Conservation (phyloP, 2,113 vertebrate genomes). For the Rhinopomastus cyanomelas region DNA sequence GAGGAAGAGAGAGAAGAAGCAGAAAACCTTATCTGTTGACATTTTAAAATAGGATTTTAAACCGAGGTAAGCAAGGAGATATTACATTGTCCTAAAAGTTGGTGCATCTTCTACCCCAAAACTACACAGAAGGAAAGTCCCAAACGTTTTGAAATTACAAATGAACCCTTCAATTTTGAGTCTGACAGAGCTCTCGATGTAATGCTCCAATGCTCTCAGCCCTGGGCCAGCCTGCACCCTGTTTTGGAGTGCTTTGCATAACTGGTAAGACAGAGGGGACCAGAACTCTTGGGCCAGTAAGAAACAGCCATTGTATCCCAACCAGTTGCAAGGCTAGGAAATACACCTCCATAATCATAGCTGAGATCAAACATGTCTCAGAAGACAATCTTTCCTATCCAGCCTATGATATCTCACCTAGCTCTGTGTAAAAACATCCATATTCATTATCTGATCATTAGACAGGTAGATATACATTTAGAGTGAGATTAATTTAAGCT, state of each 20-base stretch:
- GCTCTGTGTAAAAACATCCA: background rate
- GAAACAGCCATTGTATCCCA: background rate
- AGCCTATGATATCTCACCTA: background rate
- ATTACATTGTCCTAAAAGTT: slow-evolving; percentile 6
- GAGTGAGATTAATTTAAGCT: background rate
- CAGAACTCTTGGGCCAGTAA: background rate
- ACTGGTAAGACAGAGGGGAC: background rate
- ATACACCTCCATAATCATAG: background rate
- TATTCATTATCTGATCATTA: background rate
- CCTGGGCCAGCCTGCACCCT: rapidly evolving
- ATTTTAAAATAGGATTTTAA: background rate
- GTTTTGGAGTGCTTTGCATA: background rate
- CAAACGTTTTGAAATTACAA: background rate
- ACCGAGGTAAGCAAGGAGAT: background rate
- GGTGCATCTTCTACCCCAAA: background rate
- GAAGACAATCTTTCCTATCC: background rate
- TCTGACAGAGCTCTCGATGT: background rate
- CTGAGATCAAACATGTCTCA: background rate
- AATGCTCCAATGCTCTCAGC: background rate
- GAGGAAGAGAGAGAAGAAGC: background rate
- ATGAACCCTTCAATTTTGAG: background rate
- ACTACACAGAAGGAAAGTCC: background rate
- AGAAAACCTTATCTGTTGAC: background rate
- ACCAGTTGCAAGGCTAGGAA: background rate
- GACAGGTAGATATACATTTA: background rate